Base-by-base conservation (phyloP, 2,888 invertebrate species). In the Ennomos fuscantarius region DNA sequence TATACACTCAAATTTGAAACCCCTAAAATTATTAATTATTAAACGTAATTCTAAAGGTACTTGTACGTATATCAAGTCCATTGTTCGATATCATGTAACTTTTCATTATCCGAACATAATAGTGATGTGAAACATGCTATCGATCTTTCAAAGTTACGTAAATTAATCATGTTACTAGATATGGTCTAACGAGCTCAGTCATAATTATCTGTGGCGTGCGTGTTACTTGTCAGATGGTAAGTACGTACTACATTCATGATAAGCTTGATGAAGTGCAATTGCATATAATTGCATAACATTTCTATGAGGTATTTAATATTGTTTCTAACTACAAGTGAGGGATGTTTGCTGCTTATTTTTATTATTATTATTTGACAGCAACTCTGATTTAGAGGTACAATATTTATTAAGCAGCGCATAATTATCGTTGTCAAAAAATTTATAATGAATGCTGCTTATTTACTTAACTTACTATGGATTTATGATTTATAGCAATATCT, bases 81-180 rank as follows among this genome's bases (percentile, higher is more conserved):
- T 55, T 44, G 55, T 56, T 56, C 52, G 51, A 53, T 54, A 59
- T 59, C 49, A 44, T 59, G 58, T 54, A 59, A 54, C 58, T 53
- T 57, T 57, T 48, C 57, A 59, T 59, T 59, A 54, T 67, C 54
- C 63, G 60, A 68, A 65, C 56, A 65, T 60, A 66, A 65, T 68
- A 76, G 76, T 71, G 76, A 71, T 66, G 76, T 59, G 72, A 61
- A 58, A 65, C 53, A 42, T 12, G 35, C 11, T 54, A 55, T 62
- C 55, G 61, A 65, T 65, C 56, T 63, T 62, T 62, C 62, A 60
- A 62, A 37, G 62, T 60, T 46, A 56, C 49, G 65, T 48, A 44
- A 40, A 62, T 65, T 63, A 59, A 62, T 63, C 55, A 42, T 60
- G 59, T 60, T 44, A 33, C 55, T 52, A 58, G 58, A 50, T 58